Conservation (phyloP, 2,797 vertebrate species). For the Hirundo rustica region DNA sequence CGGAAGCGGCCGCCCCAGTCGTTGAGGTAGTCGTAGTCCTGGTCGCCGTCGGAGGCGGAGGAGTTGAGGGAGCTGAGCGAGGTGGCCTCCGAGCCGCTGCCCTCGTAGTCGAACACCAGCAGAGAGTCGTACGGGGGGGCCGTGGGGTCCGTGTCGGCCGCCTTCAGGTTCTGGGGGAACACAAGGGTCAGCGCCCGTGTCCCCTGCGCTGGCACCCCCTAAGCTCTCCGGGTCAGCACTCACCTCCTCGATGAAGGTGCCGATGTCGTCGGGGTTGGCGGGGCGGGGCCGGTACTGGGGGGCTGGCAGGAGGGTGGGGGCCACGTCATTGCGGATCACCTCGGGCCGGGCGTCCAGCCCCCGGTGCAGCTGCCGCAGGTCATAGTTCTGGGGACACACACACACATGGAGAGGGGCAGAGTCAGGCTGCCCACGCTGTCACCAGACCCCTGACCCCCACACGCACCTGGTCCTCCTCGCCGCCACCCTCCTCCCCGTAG, state of each 20-base stretch:
- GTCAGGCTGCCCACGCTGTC: fast-evolving
- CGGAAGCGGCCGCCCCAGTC: constrained; percentile 92
- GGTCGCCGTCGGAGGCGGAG: constrained; percentile 80
- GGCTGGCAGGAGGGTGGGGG: constrained; percentile 78
- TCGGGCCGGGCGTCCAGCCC: constrained; percentile 90
- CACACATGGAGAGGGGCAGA: not conserved
- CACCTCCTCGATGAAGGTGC: not conserved
- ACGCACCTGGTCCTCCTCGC: constrained; percentile 93
- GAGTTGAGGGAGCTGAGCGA: constrained; percentile 89
- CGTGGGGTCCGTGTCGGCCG: constrained; percentile 88
- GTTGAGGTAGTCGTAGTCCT: constrained; percentile 82
- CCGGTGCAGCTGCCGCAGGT: constrained; percentile 89
- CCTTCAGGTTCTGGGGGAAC: constrained; percentile 82
- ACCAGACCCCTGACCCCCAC: fast-evolving
- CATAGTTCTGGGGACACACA: constrained; percentile 81
- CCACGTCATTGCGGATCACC: constrained; percentile 85
- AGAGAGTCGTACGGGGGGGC: constrained; percentile 92
- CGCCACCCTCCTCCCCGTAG: constrained; percentile 93
- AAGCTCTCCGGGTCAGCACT: fast-evolving
- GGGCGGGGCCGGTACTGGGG: constrained; percentile 86
- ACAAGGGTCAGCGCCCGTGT: not conserved
- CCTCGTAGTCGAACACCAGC: constrained; percentile 92
- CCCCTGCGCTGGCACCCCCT: not conserved
- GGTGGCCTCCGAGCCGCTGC: constrained; percentile 85
- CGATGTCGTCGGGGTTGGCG: constrained; percentile 85